phyloP scores from a whole-genome alignment of 2,888 invertebrate genomes.

The Torymus auratus region DNA sequence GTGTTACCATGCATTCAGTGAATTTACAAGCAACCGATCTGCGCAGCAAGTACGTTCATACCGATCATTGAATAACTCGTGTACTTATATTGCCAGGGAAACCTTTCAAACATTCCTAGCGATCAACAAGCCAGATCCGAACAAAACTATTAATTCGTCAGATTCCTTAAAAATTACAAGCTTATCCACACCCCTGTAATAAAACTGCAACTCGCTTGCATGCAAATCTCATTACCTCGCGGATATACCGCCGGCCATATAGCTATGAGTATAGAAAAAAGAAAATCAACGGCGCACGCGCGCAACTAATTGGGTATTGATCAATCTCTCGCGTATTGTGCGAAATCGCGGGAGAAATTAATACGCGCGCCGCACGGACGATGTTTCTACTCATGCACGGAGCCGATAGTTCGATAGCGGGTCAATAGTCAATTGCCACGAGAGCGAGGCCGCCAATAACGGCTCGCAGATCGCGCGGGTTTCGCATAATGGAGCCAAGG shows the following conservation, averaged over 20 bases:
- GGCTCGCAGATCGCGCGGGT: not conserved
- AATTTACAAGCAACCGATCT: too few species aligned
- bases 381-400: too few species aligned
- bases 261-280: not conserved
- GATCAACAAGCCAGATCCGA: constrained; percentile 2
- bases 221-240: constrained; percentile 8
- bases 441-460: too few species aligned
- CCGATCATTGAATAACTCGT: too few species aligned
- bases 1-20: too few species aligned
- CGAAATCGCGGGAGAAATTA: constrained; percentile 26
- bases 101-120: not conserved
- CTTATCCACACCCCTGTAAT: not conserved
- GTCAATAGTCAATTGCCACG: constrained; percentile 3
- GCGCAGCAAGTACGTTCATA: too few species aligned
- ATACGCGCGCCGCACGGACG: not conserved
- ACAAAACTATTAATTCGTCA: constrained; percentile 29
- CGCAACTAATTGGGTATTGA: constrained; percentile 41
- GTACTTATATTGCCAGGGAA: not conserved
- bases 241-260: not conserved
- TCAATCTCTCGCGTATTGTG: constrained; percentile 15
- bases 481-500: not conserved
- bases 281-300: not conserved
- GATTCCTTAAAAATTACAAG: constrained; percentile 3
- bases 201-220: constrained; percentile 22
- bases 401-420: not conserved